These are phyloP conservation scores for Fundulus diaphanus DNA, from an alignment of 2,797 vertebrate genomes.

Conservation along the genomic window DNA sequence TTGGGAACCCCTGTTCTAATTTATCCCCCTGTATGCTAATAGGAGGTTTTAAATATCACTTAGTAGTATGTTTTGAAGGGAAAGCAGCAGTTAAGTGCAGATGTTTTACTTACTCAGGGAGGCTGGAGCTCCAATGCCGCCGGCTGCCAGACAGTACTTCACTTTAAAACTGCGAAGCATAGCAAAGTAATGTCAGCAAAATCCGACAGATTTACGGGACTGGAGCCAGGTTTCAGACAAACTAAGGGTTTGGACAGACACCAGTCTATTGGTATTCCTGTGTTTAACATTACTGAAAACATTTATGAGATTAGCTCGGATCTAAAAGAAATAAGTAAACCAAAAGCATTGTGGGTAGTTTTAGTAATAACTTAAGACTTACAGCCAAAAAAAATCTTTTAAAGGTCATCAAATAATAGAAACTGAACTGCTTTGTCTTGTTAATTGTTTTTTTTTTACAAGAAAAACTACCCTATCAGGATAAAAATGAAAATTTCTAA, in stretches of 20 bases:
- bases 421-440: not conserved
- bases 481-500: not conserved
- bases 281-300: not conserved
- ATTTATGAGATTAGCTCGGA: not conserved
- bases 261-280: not conserved
- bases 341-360: too few relatives aligned
- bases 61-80: not conserved
- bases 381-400: too few relatives aligned
- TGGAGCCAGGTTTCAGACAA: not conserved
- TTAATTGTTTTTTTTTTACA: too few relatives aligned
- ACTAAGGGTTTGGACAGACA: not conserved
- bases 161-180: slow-evolving; percentile 86
- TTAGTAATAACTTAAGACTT: too few relatives aligned
- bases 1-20: not conserved
- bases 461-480: not conserved
- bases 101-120: slow-evolving; percentile 83
- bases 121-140: slow-evolving; percentile 82
- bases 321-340: not conserved
- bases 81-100: not conserved
- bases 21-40: not conserved
- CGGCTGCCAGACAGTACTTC: slow-evolving; percentile 91
- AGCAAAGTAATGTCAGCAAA: not conserved
- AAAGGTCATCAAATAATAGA: not conserved
- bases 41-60: not conserved
- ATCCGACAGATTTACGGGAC: not conserved